Base-by-base conservation (phyloP, 2,797 vertebrate genomes). In the Siniperca obscura region DNA sequence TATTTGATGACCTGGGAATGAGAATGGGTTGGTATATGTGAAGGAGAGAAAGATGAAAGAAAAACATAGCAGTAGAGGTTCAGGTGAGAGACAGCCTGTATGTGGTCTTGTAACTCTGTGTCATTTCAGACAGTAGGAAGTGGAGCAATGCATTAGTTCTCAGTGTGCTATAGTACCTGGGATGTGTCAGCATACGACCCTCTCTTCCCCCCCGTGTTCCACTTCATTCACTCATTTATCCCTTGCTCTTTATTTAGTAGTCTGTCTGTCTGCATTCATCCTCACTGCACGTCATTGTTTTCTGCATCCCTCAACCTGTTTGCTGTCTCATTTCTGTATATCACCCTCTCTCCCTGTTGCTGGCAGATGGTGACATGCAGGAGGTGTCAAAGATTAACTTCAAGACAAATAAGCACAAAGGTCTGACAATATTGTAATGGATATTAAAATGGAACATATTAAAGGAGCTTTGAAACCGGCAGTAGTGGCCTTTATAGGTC, bases 351-450 rank as follows among this genome's bases (percentile, higher is more conserved):
- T 62, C 42, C 27, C 71, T 85, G 74, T 65, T 71, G 52, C 56
- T 81, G 57, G 76, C 76, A 84, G 56, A 76, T 68, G 78, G 78
- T 19, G 0, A 22, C 60, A 59, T 68, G 76, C 53, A 82, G 68
- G 38, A 72, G 64, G 59, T 53, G 78, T 77, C 69, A 74, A 81
- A 87, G 68, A 82, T 76, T 74, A 70, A 21, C 78, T 40, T 56
- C n/a, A 16, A 67, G 75, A 74, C 13, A 74, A 69, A 70, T 10
- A 71, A 66, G 40, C 22, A 53, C 46, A 56, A n/a, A 56, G 22
- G 19, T 66, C 57, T 38, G 34, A 73, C 19, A 40, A 27, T 50
- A 9, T 5, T 50, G n/a, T 30, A 4, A 16, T 27, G 10, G 5
- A 14, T 56, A 8, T 38, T n/a, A 52, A 25, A 40, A 75, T 16